A percentile compares a stretch with the other conserved stretches of the same genome.
Evolutionary conservation across 2,888 invertebrate genomes (phyloP).

Genomic region (Meliscaeva auricollis): DNA sequence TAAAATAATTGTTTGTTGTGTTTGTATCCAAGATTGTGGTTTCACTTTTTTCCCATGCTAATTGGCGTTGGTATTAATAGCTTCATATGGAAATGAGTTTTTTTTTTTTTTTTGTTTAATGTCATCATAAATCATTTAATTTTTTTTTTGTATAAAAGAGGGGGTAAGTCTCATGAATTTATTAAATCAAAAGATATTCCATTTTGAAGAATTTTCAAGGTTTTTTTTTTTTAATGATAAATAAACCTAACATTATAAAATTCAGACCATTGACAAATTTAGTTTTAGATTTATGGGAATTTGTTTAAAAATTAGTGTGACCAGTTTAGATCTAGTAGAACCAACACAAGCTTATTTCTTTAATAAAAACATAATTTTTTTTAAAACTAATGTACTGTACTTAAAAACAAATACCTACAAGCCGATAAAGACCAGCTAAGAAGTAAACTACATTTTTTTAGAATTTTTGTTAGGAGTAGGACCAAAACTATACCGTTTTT

Average conservation of each 20-base stretch:
- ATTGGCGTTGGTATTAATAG: slow-evolving; percentile 50
- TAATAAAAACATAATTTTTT: too few relatives aligned
- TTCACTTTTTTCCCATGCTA: slow-evolving; percentile 72
- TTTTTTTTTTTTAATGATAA: not conserved
- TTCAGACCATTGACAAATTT: not conserved
- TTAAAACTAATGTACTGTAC: too few relatives aligned
- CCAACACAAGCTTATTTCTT: too few relatives aligned
- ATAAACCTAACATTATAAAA: not conserved
- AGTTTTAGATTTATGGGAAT: not conserved
- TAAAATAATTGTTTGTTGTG: slow-evolving; percentile 27
- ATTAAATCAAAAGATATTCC: not conserved
- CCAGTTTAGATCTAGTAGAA: too few relatives aligned
- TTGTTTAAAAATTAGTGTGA: too few relatives aligned
- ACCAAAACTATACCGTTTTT: too few relatives aligned
- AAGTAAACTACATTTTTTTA: too few relatives aligned
- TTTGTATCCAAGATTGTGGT: slow-evolving; percentile 37
- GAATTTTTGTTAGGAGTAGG: too few relatives aligned
- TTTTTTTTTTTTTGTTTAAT: not conserved
- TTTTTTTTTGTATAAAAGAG: not conserved
- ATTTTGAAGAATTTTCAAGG: slow-evolving; percentile 16
- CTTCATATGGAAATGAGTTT: slow-evolving; percentile 35
- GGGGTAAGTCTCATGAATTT: slow-evolving; percentile 1
- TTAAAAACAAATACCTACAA: too few relatives aligned
- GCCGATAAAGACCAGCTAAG: too few relatives aligned
- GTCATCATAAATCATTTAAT: slow-evolving; percentile 48